phyloP scores from a whole-genome alignment of 2,888 invertebrate species.

The Conops quadrifasciatus region DNA sequence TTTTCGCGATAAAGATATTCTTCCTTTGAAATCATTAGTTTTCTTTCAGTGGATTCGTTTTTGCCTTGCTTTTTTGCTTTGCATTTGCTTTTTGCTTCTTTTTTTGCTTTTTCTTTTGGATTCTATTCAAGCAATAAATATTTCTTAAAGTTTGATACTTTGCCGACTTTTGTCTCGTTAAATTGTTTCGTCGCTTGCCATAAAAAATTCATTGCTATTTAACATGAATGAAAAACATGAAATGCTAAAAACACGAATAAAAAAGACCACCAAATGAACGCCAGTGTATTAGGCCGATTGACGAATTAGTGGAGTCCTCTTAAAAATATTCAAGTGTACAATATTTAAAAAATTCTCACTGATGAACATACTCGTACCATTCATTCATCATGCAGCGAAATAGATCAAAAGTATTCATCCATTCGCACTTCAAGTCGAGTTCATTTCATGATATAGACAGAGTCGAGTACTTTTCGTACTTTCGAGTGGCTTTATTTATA shows the following conservation, averaged over 20 bases:
- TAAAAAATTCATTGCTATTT: slow-evolving; percentile 14
- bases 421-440: slow-evolving; percentile 8
- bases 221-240: neutral
- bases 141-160: slow-evolving; percentile 16
- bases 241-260: neutral
- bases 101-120: neutral
- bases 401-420: slow-evolving; percentile 13
- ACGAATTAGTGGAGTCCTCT: neutral
- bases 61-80: neutral
- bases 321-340: neutral
- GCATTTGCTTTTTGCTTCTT: neutral
- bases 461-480: neutral
- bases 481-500: slow-evolving; percentile 11
- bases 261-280: too few species aligned
- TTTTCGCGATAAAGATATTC: too few species aligned
- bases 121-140: slow-evolving; percentile 15
- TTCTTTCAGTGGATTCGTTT: neutral
- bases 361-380: neutral
- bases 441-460: neutral
- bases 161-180: slow-evolving; percentile 28
- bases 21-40: neutral
- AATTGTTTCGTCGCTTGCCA: slow-evolving; percentile 26
- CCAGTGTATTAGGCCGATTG: too few species aligned
- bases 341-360: neutral
- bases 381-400: neutral